phyloP scores from a whole-genome alignment of 2,113 vertebrate genomes.

The Microcebus jonahi region DNA sequence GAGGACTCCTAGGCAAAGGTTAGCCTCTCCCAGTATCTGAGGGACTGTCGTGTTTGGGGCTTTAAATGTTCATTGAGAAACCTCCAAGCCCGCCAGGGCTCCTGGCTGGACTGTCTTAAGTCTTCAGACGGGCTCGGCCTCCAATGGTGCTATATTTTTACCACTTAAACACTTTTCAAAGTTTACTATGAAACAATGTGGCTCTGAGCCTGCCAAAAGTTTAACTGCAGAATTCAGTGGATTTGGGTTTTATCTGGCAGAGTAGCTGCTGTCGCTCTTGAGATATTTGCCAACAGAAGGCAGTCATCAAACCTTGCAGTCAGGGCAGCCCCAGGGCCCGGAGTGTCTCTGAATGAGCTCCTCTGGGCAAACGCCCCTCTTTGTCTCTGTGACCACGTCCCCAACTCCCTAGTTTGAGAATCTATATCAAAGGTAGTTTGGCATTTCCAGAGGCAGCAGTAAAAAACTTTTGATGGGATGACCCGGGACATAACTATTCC shows the following conservation, averaged over 20 bases:
- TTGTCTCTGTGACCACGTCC: background rate
- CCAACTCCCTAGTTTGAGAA: background rate
- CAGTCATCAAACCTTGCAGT: conserved; percentile 80
- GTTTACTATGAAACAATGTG: conserved; percentile 83
- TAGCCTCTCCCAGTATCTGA: background rate
- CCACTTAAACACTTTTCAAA: conserved; percentile 72
- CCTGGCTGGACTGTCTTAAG: background rate
- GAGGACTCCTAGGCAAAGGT: background rate
- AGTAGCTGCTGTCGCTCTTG: conserved; percentile 84
- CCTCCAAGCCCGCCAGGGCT: background rate
- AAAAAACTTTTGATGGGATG: conserved; percentile 31
- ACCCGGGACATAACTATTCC: background rate
- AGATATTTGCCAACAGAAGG: conserved; percentile 85
- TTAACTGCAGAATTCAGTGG: conserved; percentile 85
- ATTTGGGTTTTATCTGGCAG: conserved; percentile 89
- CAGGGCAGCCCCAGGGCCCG: conserved; percentile 66
- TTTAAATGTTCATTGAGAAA: conserved; percentile 43
- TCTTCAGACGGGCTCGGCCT: background rate
- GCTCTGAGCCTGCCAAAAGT: conserved; percentile 82
- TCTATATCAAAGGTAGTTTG: background rate
- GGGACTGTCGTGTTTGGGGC: background rate
- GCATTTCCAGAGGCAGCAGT: background rate
- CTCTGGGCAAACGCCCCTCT: background rate
- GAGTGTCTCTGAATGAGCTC: conserved; percentile 74
- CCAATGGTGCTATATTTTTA: conserved; percentile 31